A percentile compares a stretch with the other conserved stretches of the same genome.
These are phyloP conservation scores for Ariolimax columbianus DNA, from an alignment of 2,888 invertebrate species.

Conservation along the genomic window DNA sequence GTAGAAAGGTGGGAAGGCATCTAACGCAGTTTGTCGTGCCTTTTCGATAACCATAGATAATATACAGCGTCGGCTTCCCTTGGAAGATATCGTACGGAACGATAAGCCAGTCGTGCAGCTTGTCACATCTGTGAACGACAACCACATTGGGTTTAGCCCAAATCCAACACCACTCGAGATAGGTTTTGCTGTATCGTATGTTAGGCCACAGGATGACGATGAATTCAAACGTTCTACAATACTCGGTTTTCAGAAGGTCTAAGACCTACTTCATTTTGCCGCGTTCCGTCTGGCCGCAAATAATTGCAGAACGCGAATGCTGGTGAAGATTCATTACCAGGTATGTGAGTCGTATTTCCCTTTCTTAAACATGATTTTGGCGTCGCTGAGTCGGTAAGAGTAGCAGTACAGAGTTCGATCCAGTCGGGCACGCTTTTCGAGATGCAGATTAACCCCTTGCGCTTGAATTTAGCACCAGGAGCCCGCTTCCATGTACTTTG, in stretches of 20 bases:
- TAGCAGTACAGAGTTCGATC: no score
- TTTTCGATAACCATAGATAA: no score
- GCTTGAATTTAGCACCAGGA: no score
- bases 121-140: neutral
- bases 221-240: neutral
- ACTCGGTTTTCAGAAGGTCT: neutral
- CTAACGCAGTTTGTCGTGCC: no score
- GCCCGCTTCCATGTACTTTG: no score
- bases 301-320: neutral
- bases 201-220: neutral
- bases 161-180: neutral
- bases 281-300: slow-evolving; percentile 16
- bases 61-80: slow-evolving; percentile 13
- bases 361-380: no score
- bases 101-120: neutral
- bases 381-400: no score
- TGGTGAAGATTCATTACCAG: neutral
- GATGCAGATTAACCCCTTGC: no score
- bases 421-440: no score
- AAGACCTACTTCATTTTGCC: neutral
- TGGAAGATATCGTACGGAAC: neutral
- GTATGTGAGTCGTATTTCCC: no score
- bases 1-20: no score
- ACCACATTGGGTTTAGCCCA: neutral
- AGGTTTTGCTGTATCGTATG: neutral